Conservation (phyloP, 2,797 vertebrate species). For the Pseudochirops corinnae region DNA sequence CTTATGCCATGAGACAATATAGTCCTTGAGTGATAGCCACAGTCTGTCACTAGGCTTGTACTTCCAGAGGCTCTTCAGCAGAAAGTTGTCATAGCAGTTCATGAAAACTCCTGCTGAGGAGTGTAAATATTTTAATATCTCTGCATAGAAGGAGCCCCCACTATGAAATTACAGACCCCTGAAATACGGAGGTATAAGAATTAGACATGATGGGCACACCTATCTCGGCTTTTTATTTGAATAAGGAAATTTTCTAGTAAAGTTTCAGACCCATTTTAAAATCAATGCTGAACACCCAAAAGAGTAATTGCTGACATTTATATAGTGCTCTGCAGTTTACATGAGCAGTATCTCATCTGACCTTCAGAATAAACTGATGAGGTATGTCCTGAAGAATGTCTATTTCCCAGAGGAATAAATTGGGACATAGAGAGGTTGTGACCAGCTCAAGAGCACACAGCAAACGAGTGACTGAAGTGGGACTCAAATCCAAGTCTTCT, state of each 20-base stretch:
- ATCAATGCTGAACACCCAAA: neutral
- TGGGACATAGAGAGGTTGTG: neutral
- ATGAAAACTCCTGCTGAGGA: neutral
- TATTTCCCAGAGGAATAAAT: neutral
- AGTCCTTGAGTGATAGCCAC: neutral
- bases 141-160: neutral
- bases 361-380: neutral
- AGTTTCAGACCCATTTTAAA: neutral
- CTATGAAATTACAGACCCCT: neutral
- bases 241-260: neutral
- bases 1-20: neutral
- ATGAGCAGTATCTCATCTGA: slow-evolving; percentile 48
- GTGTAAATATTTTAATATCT: neutral
- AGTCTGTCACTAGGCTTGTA: neutral
- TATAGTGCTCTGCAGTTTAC: neutral
- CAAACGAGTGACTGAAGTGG: neutral
- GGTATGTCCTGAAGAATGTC: neutral
- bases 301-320: neutral
- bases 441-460: neutral
- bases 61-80: neutral
- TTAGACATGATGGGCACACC: neutral
- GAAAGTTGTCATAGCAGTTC: neutral
- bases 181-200: neutral
- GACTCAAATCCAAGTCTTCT: neutral
- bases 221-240: neutral